Conservation (phyloP, 1,140 invertebrate species). For the Hylaeus volcanicus region DNA sequence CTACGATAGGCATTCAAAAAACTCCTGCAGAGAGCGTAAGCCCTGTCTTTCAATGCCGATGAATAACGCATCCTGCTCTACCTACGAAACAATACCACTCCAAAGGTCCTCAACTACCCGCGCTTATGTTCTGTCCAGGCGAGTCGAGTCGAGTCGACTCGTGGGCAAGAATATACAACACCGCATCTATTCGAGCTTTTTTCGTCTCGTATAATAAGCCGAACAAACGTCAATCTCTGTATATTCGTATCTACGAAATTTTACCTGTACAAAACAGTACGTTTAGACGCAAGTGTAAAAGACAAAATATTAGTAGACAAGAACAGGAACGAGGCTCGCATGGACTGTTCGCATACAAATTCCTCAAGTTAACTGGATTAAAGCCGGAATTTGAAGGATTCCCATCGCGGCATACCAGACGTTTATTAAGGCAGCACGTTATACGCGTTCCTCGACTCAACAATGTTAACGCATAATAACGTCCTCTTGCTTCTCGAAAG, state of each 20-base stretch:
- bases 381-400: slow-evolving; percentile 52
- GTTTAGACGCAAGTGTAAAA: no score
- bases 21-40: slow-evolving; percentile 16
- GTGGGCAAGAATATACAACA: slow-evolving; percentile 56
- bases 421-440: slow-evolving; percentile 33
- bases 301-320: background rate
- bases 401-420: slow-evolving; percentile 29
- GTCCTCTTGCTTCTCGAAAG: background rate
- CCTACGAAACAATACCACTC: slow-evolving; percentile 58
- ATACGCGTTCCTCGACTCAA: background rate
- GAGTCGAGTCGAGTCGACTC: background rate
- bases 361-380: slow-evolving; percentile 45
- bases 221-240: background rate
- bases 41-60: slow-evolving; percentile 47
- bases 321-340: background rate
- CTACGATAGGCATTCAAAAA: slow-evolving; percentile 20
- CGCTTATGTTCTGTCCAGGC: slow-evolving; percentile 23
- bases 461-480: slow-evolving; percentile 20
- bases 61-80: slow-evolving; percentile 61
- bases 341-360: slow-evolving; percentile 14
- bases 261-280: no score
- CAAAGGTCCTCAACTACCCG: slow-evolving; percentile 48
- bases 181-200: slow-evolving; percentile 45
- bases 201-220: background rate
- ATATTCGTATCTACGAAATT: background rate